phyloP scores from a whole-genome alignment of 2,888 invertebrate species.

The Carabus problematicus region DNA sequence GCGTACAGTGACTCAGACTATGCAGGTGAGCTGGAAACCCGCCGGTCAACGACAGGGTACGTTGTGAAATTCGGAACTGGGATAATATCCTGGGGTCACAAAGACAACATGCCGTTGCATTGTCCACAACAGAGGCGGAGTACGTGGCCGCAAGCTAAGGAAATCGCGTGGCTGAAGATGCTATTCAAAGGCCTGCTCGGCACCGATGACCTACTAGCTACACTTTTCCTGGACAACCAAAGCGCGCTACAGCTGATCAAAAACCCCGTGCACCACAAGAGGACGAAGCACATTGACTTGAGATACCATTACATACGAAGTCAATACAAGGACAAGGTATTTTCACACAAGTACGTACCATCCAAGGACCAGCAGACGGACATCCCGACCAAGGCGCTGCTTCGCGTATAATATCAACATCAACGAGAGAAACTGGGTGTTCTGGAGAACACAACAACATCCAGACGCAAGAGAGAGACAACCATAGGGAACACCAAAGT shows the following conservation, averaged over 20 bases:
- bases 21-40: constrained; percentile 36
- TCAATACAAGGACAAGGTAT: neutral
- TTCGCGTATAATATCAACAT: too few species aligned
- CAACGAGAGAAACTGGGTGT: too few species aligned
- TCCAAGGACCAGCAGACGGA: constrained; percentile 37
- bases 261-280: constrained; percentile 46
- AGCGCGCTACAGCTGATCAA: constrained; percentile 46
- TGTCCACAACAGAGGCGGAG: constrained; percentile 49
- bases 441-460: too few species aligned
- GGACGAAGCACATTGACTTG: constrained; percentile 47
- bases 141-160: constrained; percentile 48
- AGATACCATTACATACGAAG: constrained; percentile 11
- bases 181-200: constrained; percentile 41
- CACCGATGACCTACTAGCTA: constrained; percentile 22
- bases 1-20: constrained; percentile 43
- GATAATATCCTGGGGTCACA: constrained; percentile 48
- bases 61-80: constrained; percentile 45
- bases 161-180: constrained; percentile 48
- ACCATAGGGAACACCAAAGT: too few species aligned
- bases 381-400: constrained; percentile 39
- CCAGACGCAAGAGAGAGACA: too few species aligned
- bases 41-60: constrained; percentile 21
- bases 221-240: constrained; percentile 46
- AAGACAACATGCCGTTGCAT: constrained; percentile 48
- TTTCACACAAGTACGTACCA: neutral